Evolutionary conservation across 2,888 invertebrate species (phyloP).

Genomic region (Cartodere bifasciata): DNA sequence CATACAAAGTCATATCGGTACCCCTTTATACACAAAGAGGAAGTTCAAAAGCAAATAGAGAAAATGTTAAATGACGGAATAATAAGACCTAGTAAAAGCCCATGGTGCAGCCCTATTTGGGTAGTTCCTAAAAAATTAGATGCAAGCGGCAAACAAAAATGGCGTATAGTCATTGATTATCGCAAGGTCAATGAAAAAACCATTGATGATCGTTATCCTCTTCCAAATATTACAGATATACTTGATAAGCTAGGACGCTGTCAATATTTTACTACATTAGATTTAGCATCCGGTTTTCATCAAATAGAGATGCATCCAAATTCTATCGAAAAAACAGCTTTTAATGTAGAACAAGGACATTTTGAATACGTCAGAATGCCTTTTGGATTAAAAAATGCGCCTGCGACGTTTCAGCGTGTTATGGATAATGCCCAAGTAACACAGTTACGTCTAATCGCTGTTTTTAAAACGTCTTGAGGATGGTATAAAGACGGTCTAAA

Average conservation of each 20-base stretch:
- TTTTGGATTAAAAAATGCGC: constrained; percentile 17
- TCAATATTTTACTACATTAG: constrained; percentile 15
- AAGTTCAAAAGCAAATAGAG: no score
- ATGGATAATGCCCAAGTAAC: constrained; percentile 17
- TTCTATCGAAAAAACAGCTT: no score
- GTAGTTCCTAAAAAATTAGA: constrained; percentile 28
- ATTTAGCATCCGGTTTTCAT: constrained; percentile 16
- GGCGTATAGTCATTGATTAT: constrained; percentile 23
- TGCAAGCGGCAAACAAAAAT: constrained; percentile 22
- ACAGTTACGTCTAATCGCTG: no score
- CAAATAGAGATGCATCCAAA: no score
- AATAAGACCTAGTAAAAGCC: no score
- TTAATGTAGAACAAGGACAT: constrained; percentile 14
- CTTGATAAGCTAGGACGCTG: constrained; percentile 15
- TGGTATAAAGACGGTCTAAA: no score
- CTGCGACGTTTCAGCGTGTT: constrained; percentile 15
- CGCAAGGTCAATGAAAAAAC: constrained; percentile 23
- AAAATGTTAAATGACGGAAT: no score
- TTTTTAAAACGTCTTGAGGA: no score
- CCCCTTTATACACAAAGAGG: no score
- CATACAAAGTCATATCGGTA: no score
- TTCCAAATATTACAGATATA: constrained; percentile 15
- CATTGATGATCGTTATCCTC: constrained; percentile 18
- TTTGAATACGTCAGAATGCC: constrained; percentile 18
- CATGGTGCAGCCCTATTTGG: constrained; percentile 26